Conservation (phyloP, 2,113 vertebrate species). For the Onychostruthus taczanowskii region DNA sequence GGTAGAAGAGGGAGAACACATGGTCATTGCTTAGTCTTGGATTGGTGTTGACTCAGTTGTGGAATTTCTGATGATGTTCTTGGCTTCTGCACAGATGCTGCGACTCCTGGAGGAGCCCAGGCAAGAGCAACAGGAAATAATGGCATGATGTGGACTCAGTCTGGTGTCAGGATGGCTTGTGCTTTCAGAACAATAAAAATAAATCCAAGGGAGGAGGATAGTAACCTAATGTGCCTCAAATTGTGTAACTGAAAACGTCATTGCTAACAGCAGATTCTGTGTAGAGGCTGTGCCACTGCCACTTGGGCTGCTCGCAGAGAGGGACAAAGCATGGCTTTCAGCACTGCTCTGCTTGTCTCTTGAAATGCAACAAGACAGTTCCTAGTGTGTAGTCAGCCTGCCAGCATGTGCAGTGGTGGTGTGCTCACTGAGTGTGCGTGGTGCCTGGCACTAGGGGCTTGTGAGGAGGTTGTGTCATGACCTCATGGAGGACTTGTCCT, state of each 20-base stretch:
- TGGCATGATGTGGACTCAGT: not conserved
- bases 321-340: not conserved
- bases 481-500: not conserved
- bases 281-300: not conserved
- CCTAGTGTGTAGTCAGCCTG: not conserved
- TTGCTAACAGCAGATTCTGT: not conserved
- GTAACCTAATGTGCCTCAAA: not conserved
- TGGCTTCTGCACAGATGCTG: not conserved
- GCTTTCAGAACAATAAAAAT: not conserved
- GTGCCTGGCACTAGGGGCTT: accelerated
- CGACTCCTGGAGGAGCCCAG: not conserved
- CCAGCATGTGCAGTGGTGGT: accelerated
- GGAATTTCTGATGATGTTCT: not conserved
- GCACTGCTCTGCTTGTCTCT: not conserved
- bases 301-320: not conserved
- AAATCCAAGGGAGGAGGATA: not conserved
- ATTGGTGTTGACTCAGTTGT: not conserved
- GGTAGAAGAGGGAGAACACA: not conserved
- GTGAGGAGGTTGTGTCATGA: not conserved
- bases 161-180: not conserved
- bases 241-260: not conserved
- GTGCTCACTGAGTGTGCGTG: accelerated
- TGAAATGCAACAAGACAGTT: not conserved
- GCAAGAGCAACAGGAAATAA: not conserved
- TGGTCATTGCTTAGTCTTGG: not conserved